Base-by-base conservation (phyloP, 2,888 invertebrate species). In the Drosophila paramelanica region DNA sequence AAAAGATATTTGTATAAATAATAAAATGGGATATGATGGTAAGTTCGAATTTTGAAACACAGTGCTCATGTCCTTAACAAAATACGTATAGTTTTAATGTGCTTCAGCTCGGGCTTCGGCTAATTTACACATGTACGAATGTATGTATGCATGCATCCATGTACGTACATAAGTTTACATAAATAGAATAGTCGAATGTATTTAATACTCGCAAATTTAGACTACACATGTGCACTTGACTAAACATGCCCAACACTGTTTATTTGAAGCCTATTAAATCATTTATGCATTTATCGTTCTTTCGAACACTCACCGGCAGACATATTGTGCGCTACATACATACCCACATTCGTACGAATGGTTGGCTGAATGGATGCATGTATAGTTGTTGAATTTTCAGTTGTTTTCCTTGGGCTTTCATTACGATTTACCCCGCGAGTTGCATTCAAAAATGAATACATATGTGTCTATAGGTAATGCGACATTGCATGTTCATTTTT, bases 1-100 rank as follows among this genome's bases (percentile, higher is more conserved):
- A 61, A 58, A 55, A 36, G 47, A 45, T 57, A 64, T 60, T 74
- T 64, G 49, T 31, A 33, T 50, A 70, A 67, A 57, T 47, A 52
- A 53, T 23, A 67, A n/a, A 47, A 82, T 83, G 83, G 83, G 83
- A 61, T 83, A 83, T 55, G 83, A 83, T 66, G 83, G 83, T 83
- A 77, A 87, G 82, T 61, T 11, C 11, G 27, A 14, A 23, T 17
- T 27, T 49, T 5, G 13, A 50, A 23, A 4, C 23, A 36, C 31
- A 39, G n/a, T 64, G 8, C 10, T 42, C 42, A 36, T 49, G 25
- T 8, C 20, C 17, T 14, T 31, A 13, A 31, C 38, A 20, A 60
- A 38, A 31, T 31, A 51, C 25, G 36, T 41, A 49, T 39, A 31
- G 11, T 36, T 45, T 23, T 7, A 66, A 50, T 45, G 65, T 57